Percentiles rank a stretch among this genome's conserved stretches.
Conservation (phyloP, 1,140 invertebrate species). For the Manduca sexta region DNA sequence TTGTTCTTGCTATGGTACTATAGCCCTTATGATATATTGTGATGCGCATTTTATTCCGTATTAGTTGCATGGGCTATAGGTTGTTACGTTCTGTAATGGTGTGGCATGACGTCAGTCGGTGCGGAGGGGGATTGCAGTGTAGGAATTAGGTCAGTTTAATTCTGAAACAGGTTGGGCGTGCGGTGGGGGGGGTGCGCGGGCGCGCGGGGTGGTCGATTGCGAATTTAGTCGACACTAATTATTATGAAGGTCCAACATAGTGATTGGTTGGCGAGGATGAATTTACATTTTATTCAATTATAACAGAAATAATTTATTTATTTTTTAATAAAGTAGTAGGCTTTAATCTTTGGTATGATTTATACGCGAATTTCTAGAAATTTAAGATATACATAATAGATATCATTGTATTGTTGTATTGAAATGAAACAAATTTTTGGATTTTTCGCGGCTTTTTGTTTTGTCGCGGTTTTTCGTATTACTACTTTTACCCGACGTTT, state of each 20-base stretch:
- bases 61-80: constrained; percentile 30
- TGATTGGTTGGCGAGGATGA: too few relatives aligned
- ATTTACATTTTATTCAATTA: too few relatives aligned
- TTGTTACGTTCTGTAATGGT: constrained; percentile 24
- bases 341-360: too few relatives aligned
- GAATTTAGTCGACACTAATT: constrained; percentile 47
- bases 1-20: constrained; percentile 6
- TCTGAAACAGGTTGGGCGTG: constrained; percentile 59
- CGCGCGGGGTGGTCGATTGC: constrained; percentile 31
- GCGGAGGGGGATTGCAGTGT: constrained; percentile 56
- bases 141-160: constrained; percentile 71
- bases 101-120: constrained; percentile 58
- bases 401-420: too few relatives aligned
- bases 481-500: too few relatives aligned
- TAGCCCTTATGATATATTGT: constrained; percentile 7
- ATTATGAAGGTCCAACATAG: constrained; percentile 10
- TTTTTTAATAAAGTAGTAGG: too few relatives aligned
- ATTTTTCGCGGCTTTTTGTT: too few relatives aligned
- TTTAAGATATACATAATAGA: too few relatives aligned
- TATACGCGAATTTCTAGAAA: too few relatives aligned
- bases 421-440: too few relatives aligned
- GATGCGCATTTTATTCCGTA: constrained; percentile 18
- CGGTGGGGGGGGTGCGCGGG: constrained; percentile 9
- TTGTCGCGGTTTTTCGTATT: constrained; percentile 1
- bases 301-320: too few relatives aligned